A percentile compares a stretch with the other conserved stretches of the same genome.
Evolutionary conservation across 1,140 invertebrate species (phyloP).

Genomic region (Calosoma granatense): DNA sequence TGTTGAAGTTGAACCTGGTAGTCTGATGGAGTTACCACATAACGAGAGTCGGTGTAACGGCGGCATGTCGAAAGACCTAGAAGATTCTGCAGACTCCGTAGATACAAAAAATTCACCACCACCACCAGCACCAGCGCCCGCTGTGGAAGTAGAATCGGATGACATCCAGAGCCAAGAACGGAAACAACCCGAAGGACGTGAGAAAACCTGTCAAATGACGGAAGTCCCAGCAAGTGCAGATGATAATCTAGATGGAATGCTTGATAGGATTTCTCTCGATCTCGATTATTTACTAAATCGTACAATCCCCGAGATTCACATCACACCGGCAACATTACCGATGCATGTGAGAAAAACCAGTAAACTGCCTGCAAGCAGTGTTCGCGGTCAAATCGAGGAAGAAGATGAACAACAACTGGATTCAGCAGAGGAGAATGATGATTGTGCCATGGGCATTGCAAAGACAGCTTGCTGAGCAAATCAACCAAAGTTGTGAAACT

Average conservation of each 20-base stretch:
- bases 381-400: constrained; percentile 4
- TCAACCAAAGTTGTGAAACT: background rate
- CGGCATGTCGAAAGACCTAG: background rate
- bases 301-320: constrained; percentile 22
- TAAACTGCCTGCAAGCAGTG: background rate
- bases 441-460: background rate
- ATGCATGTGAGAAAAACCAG: background rate
- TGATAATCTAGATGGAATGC: constrained; percentile 41
- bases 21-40: background rate
- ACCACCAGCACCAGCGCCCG: background rate
- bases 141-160: background rate
- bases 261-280: constrained; percentile 63
- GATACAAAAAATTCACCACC: constrained; percentile 4
- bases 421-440: background rate
- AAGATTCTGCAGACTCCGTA: background rate
- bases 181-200: constrained; percentile 14
- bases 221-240: constrained; percentile 21
- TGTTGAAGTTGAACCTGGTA: constrained; percentile 29
- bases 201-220: constrained; percentile 2
- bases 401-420: too few species aligned
- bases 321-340: background rate
- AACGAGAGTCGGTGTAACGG: background rate
- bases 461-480: background rate
- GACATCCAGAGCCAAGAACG: background rate
- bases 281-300: constrained; percentile 63